phyloP scores from a whole-genome alignment of 2,113 vertebrate genomes.

The Scalopus aquaticus region DNA sequence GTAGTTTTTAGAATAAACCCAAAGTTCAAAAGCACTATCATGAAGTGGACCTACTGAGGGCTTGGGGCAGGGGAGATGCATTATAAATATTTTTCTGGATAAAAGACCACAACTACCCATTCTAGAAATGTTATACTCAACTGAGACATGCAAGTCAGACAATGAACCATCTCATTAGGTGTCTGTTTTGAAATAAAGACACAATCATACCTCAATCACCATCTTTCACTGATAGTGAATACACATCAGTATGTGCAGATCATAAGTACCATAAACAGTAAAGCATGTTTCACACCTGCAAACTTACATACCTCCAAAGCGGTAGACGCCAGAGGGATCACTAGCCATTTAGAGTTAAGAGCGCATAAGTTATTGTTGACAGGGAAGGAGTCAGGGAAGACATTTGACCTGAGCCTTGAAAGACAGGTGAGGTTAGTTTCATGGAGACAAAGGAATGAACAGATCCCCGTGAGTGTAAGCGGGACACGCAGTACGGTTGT shows the following conservation, averaged over 20 bases:
- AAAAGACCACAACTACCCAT: not conserved
- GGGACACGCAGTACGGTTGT: not conserved
- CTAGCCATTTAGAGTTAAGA: not conserved
- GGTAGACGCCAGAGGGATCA: not conserved
- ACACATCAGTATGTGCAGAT: not conserved
- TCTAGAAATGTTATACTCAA: not conserved
- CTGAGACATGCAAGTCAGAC: not conserved
- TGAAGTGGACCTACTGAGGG: not conserved
- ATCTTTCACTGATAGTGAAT: not conserved
- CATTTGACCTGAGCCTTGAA: not conserved
- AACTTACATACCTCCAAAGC: not conserved
- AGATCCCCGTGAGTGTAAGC: accelerated
- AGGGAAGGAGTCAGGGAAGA: not conserved
- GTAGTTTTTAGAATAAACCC: not conserved
- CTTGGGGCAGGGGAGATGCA: not conserved
- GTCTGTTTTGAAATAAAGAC: not conserved
- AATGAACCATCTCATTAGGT: not conserved
- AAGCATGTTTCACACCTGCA: not conserved
- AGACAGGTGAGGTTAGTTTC: not conserved
- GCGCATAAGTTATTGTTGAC: not conserved
- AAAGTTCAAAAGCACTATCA: not conserved
- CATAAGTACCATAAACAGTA: not conserved
- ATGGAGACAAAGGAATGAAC: not conserved
- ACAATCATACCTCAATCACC: not conserved
- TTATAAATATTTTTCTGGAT: not conserved